Evolutionary conservation across 2,888 invertebrate species (phyloP).

Genomic region (Drosophila infuscata): DNA sequence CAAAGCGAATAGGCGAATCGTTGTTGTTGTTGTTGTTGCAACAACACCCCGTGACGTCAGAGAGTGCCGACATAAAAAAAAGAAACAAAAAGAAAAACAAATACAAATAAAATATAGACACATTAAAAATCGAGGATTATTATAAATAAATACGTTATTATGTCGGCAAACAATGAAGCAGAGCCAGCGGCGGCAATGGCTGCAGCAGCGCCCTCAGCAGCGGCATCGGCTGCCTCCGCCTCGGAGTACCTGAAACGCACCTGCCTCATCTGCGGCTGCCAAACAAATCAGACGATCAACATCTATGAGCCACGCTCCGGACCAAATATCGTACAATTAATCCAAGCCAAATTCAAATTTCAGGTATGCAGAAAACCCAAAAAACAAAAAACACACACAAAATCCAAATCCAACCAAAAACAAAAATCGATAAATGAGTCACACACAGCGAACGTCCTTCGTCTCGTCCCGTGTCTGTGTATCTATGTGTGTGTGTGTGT

Average conservation of each 20-base stretch:
- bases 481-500: conserved; percentile 15
- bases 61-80: conserved; percentile 14
- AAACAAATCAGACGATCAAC: conserved; percentile 84
- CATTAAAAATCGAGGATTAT: not conserved
- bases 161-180: conserved; percentile 71
- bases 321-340: conserved; percentile 84
- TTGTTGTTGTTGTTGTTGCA: conserved; percentile 7
- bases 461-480: conserved; percentile 21
- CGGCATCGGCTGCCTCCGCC: conserved; percentile 33
- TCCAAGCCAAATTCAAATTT: conserved; percentile 85
- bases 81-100: not conserved
- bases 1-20: not conserved
- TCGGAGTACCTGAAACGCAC: conserved; percentile 83
- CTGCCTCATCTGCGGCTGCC: conserved; percentile 85
- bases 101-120: not conserved
- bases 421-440: conserved; percentile 79
- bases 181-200: conserved; percentile 65
- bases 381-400: not conserved
- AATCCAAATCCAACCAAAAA: conserved; percentile 9
- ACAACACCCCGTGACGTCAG: conserved; percentile 46
- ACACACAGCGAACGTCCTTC: conserved; percentile 65
- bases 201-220: conserved; percentile 37
- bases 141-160: conserved; percentile 9
- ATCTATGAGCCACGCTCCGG: conserved; percentile 85
- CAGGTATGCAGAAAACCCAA: conserved; percentile 76